phyloP scores from a whole-genome alignment of 1,140 invertebrate species.

The Babylonia areolata region DNA sequence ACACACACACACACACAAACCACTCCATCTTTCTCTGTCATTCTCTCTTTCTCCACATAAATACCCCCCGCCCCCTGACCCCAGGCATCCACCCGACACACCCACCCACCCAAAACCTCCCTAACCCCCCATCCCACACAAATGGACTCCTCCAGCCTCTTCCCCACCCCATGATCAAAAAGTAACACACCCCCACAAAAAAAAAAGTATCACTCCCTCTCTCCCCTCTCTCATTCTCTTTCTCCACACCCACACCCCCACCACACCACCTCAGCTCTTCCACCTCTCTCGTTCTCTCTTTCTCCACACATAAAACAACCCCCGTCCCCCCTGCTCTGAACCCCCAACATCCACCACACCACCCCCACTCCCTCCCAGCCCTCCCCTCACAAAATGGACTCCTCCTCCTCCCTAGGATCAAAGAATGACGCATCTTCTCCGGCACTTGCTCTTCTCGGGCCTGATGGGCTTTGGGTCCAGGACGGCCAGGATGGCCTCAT shows the following conservation, averaged over 20 bases:
- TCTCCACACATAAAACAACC: neutral
- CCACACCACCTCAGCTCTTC: neutral
- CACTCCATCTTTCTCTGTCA: neutral
- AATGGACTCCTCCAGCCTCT: too few relatives aligned
- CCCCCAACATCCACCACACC: neutral
- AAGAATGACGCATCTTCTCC: constrained; percentile 39
- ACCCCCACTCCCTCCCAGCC: neutral
- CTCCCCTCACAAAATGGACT: neutral
- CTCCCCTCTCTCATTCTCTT: constrained; percentile 1
- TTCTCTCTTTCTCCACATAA: neutral
- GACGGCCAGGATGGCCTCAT: constrained; percentile 56
- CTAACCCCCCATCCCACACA: too few relatives aligned
- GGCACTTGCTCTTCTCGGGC: constrained; percentile 31
- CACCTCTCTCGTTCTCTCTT: neutral
- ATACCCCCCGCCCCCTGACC: too few relatives aligned
- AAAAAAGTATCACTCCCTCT: neutral
- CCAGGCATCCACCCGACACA: too few relatives aligned
- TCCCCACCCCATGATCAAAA: too few relatives aligned
- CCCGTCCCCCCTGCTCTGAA: neutral
- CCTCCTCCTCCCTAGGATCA: neutral
- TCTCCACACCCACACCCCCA: neutral
- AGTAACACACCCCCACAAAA: neutral
- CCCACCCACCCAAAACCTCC: too few relatives aligned
- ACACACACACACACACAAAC: too few relatives aligned
- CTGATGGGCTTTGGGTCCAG: constrained; percentile 32